Conservation (phyloP, 2,888 invertebrate genomes). For the Pterobdella sp. region DNA sequence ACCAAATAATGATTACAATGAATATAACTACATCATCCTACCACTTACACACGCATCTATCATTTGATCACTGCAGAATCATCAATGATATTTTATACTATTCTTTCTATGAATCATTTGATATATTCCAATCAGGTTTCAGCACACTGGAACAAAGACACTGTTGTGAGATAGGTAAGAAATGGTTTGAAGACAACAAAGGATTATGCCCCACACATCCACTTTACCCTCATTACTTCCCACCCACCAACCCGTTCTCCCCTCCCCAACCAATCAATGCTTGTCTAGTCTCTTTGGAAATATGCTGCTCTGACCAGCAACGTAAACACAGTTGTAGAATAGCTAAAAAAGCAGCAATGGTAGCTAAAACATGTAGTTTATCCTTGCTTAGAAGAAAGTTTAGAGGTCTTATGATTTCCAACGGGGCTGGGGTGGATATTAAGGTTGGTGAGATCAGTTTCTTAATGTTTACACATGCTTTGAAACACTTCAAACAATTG, state of each 20-base stretch:
- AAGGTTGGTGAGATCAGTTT: too few species aligned
- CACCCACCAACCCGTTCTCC: background rate
- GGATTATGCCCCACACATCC: conserved; percentile 19
- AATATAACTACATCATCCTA: background rate
- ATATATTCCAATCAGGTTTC: too few species aligned
- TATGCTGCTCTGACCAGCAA: background rate
- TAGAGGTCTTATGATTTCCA: too few species aligned
- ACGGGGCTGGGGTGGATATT: too few species aligned
- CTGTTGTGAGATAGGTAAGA: conserved; percentile 27
- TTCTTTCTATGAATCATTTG: too few species aligned
- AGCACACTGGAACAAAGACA: conserved; percentile 1
- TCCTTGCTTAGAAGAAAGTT: too few species aligned
- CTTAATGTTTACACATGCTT: too few species aligned
- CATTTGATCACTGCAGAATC: too few species aligned
- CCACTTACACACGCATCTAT: background rate
- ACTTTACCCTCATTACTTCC: background rate
- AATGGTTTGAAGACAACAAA: conserved; percentile 5
- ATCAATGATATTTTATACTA: too few species aligned
- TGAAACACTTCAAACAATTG: too few species aligned
- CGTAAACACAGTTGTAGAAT: background rate
- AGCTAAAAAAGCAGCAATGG: background rate
- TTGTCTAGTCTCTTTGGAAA: conserved; percentile 3
- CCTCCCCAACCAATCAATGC: background rate
- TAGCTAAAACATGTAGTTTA: too few species aligned
- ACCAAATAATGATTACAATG: too few species aligned